Evolutionary conservation across 2,113 vertebrate genomes (phyloP).

Genomic region (Istiophorus platypterus): DNA sequence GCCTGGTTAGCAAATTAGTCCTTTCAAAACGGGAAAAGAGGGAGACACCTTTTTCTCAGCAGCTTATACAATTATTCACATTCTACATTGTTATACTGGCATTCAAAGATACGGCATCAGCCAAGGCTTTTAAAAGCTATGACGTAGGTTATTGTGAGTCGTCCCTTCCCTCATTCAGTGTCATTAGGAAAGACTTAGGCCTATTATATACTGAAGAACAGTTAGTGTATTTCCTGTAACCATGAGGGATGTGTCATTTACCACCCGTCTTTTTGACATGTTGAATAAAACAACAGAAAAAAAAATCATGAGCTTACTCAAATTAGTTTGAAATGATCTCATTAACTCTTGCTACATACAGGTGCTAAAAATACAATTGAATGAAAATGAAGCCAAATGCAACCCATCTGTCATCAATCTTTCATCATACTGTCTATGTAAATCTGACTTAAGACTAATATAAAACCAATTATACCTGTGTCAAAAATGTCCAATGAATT

Average conservation of each 20-base stretch:
- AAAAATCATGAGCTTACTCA: neutral
- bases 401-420: conserved; percentile 28
- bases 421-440: conserved; percentile 37
- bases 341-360: neutral
- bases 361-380: conserved; percentile 20
- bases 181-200: conserved; percentile 4
- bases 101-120: neutral
- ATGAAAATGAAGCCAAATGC: conserved; percentile 1
- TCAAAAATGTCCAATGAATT: conserved; percentile 51
- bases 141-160: neutral
- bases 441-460: conserved; percentile 17
- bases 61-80: conserved; percentile 23
- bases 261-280: neutral
- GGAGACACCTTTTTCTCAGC: conserved; percentile 37
- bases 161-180: neutral
- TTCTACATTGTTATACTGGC: conserved; percentile 23
- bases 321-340: conserved; percentile 1
- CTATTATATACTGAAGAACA: conserved; percentile 11
- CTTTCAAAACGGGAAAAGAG: conserved; percentile 10
- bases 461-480: conserved; percentile 54
- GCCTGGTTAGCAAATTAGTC: conserved; percentile 24
- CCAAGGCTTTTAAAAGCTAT: conserved; percentile 5
- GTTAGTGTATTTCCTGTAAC: conserved; percentile 3
- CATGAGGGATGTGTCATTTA: neutral
- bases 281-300: conserved; percentile 4